These are phyloP conservation scores for Trypoxylus dichotomus DNA, from an alignment of 1,140 invertebrate genomes.

Conservation along the genomic window DNA sequence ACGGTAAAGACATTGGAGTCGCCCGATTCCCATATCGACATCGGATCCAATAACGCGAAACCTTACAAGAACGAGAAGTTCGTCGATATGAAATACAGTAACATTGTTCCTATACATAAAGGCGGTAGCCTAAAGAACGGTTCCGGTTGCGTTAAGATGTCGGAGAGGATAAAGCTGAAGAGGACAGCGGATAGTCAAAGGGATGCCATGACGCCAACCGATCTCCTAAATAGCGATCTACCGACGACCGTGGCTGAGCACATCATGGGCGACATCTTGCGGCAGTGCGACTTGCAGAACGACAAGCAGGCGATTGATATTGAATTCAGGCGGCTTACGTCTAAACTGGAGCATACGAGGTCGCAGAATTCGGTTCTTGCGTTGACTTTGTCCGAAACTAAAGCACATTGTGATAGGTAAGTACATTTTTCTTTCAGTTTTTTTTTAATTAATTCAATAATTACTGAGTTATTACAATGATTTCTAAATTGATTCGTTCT, in stretches of 20 bases:
- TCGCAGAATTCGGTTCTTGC: constrained; percentile 74
- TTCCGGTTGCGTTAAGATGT: constrained; percentile 61
- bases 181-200: constrained; percentile 60
- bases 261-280: constrained; percentile 68
- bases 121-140: constrained; percentile 40
- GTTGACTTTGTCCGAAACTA: constrained; percentile 72
- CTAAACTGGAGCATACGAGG: constrained; percentile 71
- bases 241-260: constrained; percentile 73
- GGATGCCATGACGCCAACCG: constrained; percentile 49
- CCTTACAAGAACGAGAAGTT: constrained; percentile 42
- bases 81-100: constrained; percentile 50
- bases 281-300: constrained; percentile 61
- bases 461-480: too few relatives aligned
- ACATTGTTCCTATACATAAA: constrained; percentile 52
- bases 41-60: constrained; percentile 47
- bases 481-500: too few relatives aligned
- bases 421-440: neutral
- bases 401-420: constrained; percentile 70
- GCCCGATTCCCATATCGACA: constrained; percentile 50
- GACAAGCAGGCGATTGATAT: constrained; percentile 65
- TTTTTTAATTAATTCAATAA: neutral
- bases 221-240: constrained; percentile 46
- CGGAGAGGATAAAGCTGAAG: constrained; percentile 64
- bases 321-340: constrained; percentile 67
- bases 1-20: constrained; percentile 39